Base-by-base conservation (phyloP, 2,888 invertebrate genomes). In the Parnassius orleans region DNA sequence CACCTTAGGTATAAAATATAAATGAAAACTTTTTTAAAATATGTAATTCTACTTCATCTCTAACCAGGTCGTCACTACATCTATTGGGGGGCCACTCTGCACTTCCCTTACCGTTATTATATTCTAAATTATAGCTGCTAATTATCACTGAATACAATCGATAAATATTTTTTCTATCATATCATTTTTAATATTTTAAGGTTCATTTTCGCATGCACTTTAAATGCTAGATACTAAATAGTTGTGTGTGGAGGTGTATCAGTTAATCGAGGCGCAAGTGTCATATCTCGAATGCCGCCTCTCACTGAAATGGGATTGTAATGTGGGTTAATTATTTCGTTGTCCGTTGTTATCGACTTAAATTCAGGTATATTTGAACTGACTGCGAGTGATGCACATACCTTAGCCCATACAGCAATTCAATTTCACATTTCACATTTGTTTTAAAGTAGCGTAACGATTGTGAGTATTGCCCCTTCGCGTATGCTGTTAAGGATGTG, bases 311-410 rank as follows among this genome's bases (percentile, higher is more conserved):
- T 70, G 66, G 65, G 59, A 64, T 59, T 62, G 61, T 62, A 66
- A 74, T 72, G 68, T 69, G 66, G 74, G 75, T 75, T 74, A 74
- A 74, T 73, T 70, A 72, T 72, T 67, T 65, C 66, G 60, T 11
- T 12, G 63, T 66, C 64, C 67, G 64, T 68, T 68, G 63, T 57
- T 62, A 65, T 57, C 56, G 65, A 62, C 57, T 63, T 59, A 63
- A 65, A 55, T 46, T 48, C n/a, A 10, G 53, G 41, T 53, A 43
- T 57, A 46, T 57, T 44, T 47, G 19, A 64, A 64, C 52, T 59
- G 50, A 54, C 61, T 48, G 47, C 53, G 10, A 42, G 50, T 54
- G 58, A 62, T 55, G 58, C 53, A 24, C 47, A 24, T 41, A 43
- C 10, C 24, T 12, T 24, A 33, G 33, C 46, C n/a, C 44, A 46